A percentile compares a stretch with the other conserved stretches of the same genome.
Conservation (phyloP, 2,888 invertebrate genomes). For the Heliconius erato region DNA sequence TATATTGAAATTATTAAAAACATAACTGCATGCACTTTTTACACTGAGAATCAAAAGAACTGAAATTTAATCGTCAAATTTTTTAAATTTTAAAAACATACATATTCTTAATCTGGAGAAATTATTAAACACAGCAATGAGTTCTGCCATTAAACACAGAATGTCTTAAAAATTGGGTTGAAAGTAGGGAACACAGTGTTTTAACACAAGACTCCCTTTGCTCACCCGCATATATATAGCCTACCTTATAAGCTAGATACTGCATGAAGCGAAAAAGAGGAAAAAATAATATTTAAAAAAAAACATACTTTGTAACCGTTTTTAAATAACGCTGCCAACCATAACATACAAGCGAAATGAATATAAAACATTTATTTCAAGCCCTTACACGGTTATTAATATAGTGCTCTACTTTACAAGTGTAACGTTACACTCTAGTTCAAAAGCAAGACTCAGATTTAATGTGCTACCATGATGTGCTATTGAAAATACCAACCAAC, state of each 20-base stretch:
- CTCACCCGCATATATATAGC: not conserved
- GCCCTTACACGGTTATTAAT: slow-evolving; percentile 20
- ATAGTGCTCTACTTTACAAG: slow-evolving; percentile 12
- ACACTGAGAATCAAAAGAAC: too few relatives aligned
- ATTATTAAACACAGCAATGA: too few relatives aligned
- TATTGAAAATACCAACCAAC: slow-evolving; percentile 59
- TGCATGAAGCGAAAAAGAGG: not conserved
- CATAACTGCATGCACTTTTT: too few relatives aligned
- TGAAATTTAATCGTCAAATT: too few relatives aligned
- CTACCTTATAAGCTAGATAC: not conserved
- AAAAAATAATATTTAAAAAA: not conserved
- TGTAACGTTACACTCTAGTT: slow-evolving; percentile 12
- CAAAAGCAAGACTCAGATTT: slow-evolving; percentile 60
- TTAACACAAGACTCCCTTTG: not conserved
- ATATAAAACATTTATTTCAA: slow-evolving; percentile 14
- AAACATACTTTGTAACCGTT: not conserved
- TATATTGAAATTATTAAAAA: too few relatives aligned
- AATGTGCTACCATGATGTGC: slow-evolving; percentile 64
- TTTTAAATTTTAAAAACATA: too few relatives aligned
- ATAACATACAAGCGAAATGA: not conserved
- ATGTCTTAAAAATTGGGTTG: not conserved
- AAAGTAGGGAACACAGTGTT: not conserved
- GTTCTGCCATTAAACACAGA: not conserved
- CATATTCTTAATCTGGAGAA: too few relatives aligned
- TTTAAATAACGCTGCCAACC: not conserved